Conservation (phyloP, 1,140 invertebrate genomes). For the Panonychus citri region DNA sequence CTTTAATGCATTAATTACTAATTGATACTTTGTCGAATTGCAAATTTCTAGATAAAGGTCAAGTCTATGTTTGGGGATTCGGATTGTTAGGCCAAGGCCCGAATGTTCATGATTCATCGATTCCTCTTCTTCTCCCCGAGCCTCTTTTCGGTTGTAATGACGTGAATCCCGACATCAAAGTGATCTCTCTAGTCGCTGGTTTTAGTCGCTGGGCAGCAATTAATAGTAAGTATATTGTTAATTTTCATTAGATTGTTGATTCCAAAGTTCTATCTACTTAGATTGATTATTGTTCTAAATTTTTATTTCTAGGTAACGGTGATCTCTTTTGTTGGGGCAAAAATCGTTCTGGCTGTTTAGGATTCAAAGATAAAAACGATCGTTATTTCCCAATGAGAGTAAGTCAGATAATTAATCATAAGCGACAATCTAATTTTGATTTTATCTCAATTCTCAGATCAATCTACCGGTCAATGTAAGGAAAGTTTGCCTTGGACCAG, state of each 20-base stretch:
- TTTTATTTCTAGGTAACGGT: conserved; percentile 24
- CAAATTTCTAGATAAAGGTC: conserved; percentile 36
- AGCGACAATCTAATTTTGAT: conserved; percentile 2
- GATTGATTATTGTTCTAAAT: background rate
- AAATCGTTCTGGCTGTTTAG: conserved; percentile 56
- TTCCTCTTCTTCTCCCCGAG: conserved; percentile 45
- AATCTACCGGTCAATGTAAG: conserved; percentile 43
- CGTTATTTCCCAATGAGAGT: conserved; percentile 72
- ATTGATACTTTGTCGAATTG: conserved; percentile 3
- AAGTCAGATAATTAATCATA: conserved; percentile 12
- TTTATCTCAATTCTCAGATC: conserved; percentile 25
- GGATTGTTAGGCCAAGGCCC: conserved; percentile 73
- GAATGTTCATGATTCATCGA: conserved; percentile 33
- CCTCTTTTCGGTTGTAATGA: conserved; percentile 62
- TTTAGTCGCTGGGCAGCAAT: conserved; percentile 54
- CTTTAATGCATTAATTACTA: background rate
- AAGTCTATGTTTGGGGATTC: conserved; percentile 77
- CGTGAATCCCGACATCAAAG: conserved; percentile 40
- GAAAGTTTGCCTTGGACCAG: conserved; percentile 50
- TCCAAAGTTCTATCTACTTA: background rate
- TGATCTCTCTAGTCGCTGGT: conserved; percentile 33
- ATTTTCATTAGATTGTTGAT: no score
- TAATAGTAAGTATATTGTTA: conserved; percentile 29
- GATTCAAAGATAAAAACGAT: conserved; percentile 47
- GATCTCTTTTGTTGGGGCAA: conserved; percentile 75